A percentile compares a stretch with the other conserved stretches of the same genome.
phyloP scores from a whole-genome alignment of 2,888 invertebrate species.

The Nineta flava region DNA sequence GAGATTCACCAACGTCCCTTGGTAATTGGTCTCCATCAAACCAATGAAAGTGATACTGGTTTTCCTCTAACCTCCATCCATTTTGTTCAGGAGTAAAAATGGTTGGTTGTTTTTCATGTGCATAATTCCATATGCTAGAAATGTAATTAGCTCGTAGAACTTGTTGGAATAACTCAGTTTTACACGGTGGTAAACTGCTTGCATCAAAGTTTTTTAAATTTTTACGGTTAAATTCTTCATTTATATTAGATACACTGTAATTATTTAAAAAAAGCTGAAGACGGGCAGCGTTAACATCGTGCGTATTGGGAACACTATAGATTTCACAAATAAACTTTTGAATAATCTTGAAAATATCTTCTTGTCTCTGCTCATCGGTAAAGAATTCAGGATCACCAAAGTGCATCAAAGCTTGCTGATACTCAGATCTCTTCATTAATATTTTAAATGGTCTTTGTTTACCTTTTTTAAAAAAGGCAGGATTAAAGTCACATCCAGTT shows the following conservation, averaged over 20 bases:
- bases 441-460: conserved; percentile 3
- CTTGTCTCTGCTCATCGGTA: too few species aligned
- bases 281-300: conserved; percentile 15
- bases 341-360: conserved; percentile 8
- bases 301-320: conserved; percentile 15
- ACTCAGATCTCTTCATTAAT: not conserved
- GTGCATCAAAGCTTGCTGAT: conserved; percentile 1
- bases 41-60: conserved; percentile 3
- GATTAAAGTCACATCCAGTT: too few species aligned
- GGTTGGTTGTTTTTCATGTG: conserved; percentile 3
- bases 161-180: conserved; percentile 8
- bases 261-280: conserved; percentile 14
- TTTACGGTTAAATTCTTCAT: too few species aligned
- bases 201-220: conserved; percentile 14
- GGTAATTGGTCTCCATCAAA: conserved; percentile 3
- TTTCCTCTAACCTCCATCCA: not conserved
- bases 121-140: conserved; percentile 7
- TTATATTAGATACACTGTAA: too few species aligned
- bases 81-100: conserved; percentile 3
- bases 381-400: too few species aligned
- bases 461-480: too few species aligned
- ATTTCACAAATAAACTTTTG: conserved; percentile 13
- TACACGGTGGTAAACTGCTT: conserved; percentile 13
- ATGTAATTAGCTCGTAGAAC: conserved; percentile 7
- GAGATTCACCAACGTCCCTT: not conserved